phyloP scores from a whole-genome alignment of 1,140 invertebrate species.

The Gryon sp. region DNA sequence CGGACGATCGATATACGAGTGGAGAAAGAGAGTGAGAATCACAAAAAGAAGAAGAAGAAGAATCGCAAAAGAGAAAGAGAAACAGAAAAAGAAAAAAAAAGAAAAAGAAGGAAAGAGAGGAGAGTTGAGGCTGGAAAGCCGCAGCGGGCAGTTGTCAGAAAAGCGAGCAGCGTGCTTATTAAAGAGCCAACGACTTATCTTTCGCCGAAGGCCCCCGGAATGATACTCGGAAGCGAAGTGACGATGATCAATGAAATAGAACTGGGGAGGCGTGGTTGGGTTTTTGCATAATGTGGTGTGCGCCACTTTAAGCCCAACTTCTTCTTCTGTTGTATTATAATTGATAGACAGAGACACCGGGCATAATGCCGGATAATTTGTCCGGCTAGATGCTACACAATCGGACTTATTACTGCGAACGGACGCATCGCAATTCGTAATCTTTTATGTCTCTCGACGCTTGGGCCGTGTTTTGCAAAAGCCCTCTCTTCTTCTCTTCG shows the following conservation, averaged over 20 bases:
- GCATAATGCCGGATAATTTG: conserved; percentile 79
- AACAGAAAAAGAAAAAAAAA: too few species aligned
- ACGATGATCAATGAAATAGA: conserved; percentile 78
- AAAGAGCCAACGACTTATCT: conserved; percentile 50
- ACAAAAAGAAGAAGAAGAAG: too few species aligned
- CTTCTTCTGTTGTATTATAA: conserved; percentile 68
- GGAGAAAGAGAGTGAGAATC: too few species aligned
- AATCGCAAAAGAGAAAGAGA: too few species aligned
- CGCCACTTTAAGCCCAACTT: conserved; percentile 46
- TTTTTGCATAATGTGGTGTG: conserved; percentile 61
- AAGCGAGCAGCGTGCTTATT: conserved; percentile 48
- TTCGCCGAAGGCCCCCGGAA: conserved; percentile 49
- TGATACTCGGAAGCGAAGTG: conserved; percentile 68
- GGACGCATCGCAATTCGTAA: conserved; percentile 78
- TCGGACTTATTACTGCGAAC: conserved; percentile 79
- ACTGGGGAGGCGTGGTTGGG: conserved; percentile 65
- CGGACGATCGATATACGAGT: conserved; percentile 39
- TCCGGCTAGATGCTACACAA: conserved; percentile 76
- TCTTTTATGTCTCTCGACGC: conserved; percentile 74
- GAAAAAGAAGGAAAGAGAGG: too few species aligned
- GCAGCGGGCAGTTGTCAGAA: conserved; percentile 16
- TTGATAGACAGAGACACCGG: conserved; percentile 77
- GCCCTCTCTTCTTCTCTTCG: too few species aligned
- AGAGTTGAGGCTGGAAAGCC: conserved; percentile 4
- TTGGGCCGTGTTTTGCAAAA: too few species aligned